Percentiles rank a stretch among this genome's conserved stretches.
Conservation (phyloP, 1,140 invertebrate genomes). For the Eciton burchellii region DNA sequence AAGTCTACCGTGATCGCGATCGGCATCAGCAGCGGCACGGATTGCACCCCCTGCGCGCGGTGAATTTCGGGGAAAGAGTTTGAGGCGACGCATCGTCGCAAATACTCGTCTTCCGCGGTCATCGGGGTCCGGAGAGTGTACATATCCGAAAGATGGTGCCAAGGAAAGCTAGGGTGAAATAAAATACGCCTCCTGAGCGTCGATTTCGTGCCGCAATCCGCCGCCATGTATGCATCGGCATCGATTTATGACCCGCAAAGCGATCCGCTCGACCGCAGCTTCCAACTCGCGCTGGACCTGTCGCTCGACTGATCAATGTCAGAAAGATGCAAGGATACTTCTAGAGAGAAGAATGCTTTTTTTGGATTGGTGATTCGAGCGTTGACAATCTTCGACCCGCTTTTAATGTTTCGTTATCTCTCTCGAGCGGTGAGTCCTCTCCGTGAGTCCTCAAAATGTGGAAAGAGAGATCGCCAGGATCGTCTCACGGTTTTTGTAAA, state of each 20-base stretch:
- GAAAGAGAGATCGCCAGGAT: too few species aligned
- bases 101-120: too few species aligned
- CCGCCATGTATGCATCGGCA: constrained; percentile 45
- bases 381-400: too few species aligned
- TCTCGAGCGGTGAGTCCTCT: too few species aligned
- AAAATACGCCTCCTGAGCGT: constrained; percentile 56
- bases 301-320: constrained; percentile 39
- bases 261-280: constrained; percentile 49
- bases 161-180: constrained; percentile 50
- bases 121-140: constrained; percentile 23
- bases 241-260: constrained; percentile 59
- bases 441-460: too few species aligned
- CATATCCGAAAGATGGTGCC: constrained; percentile 45
- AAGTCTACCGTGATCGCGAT: constrained; percentile 57
- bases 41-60: constrained; percentile 5
- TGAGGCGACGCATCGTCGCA: background rate
- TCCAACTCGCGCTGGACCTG: constrained; percentile 55
- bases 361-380: constrained; percentile 42
- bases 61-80: constrained; percentile 9
- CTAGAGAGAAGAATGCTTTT: background rate
- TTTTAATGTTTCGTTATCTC: too few species aligned
- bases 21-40: constrained; percentile 8
- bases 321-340: constrained; percentile 16
- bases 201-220: constrained; percentile 54
- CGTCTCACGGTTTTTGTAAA: too few species aligned